Evolutionary conservation across 2,113 vertebrate species (phyloP).

Genomic region (Leptosomus discolor): DNA sequence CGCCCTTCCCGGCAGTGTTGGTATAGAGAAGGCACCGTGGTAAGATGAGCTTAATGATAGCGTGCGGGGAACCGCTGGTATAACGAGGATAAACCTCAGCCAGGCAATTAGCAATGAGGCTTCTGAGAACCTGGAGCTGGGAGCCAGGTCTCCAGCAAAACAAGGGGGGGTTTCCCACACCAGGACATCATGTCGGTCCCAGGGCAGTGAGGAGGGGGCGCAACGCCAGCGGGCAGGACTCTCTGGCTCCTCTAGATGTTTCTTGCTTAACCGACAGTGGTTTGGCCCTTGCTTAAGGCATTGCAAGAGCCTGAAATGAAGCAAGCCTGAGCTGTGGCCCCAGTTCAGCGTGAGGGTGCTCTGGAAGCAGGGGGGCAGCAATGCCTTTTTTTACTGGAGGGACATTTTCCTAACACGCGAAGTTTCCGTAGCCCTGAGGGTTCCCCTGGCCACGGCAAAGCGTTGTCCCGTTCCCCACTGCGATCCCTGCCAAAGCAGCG

Average conservation of each 20-base stretch:
- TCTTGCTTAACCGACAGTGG: neutral
- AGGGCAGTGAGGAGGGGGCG: neutral
- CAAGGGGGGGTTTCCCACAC: neutral
- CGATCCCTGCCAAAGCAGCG: neutral
- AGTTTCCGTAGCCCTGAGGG: neutral
- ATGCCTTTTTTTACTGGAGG: neutral
- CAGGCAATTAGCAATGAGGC: neutral
- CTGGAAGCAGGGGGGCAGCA: neutral
- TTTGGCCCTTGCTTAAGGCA: neutral
- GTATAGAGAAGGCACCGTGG: neutral
- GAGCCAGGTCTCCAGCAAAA: neutral
- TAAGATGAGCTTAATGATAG: neutral
- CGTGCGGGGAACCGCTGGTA: fast-evolving
- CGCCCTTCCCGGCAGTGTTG: neutral
- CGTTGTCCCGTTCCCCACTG: fast-evolving
- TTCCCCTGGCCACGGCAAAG: neutral
- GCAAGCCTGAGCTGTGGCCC: neutral
- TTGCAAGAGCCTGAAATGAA: neutral
- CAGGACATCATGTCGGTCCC: neutral
- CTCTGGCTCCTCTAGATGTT: neutral
- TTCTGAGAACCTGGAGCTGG: fast-evolving
- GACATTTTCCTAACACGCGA: neutral
- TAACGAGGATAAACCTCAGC: neutral
- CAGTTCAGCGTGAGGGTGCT: neutral
- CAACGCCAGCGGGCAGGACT: neutral